These are phyloP conservation scores for Sycophila sp. DNA, from an alignment of 1,140 invertebrate genomes.

Conservation along the genomic window DNA sequence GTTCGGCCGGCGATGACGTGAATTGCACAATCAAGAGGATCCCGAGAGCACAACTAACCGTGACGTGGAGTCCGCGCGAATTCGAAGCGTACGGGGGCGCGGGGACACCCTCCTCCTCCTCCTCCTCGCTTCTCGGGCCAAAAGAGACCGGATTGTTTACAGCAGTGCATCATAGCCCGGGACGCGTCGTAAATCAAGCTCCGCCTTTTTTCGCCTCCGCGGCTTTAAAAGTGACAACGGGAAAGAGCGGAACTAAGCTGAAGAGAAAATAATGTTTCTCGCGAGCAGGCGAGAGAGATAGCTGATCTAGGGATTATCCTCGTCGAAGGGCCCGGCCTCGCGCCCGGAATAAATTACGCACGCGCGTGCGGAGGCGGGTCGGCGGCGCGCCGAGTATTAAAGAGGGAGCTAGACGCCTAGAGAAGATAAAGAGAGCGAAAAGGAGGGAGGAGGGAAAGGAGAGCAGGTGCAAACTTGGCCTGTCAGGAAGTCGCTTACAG, in stretches of 20 bases:
- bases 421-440: slow-evolving; percentile 22
- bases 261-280: slow-evolving; percentile 27
- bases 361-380: background rate
- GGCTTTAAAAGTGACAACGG: background rate
- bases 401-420: background rate
- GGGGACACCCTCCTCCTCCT: too few relatives aligned
- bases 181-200: slow-evolving; percentile 24
- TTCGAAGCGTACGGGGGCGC: too few relatives aligned
- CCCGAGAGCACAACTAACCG: too few relatives aligned
- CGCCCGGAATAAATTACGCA: slow-evolving; percentile 31
- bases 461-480: slow-evolving; percentile 66
- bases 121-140: background rate
- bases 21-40: slow-evolving; percentile 1
- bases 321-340: background rate
- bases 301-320: slow-evolving; percentile 31
- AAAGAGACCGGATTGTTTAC: slow-evolving; percentile 22
- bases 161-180: slow-evolving; percentile 10
- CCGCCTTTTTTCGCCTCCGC: background rate
- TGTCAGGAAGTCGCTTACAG: slow-evolving; percentile 68
- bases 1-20: background rate
- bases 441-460: slow-evolving; percentile 43
- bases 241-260: slow-evolving; percentile 5
- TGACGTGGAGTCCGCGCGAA: too few relatives aligned
- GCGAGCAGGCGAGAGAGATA: background rate
- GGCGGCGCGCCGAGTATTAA: too few relatives aligned